Evolutionary conservation across 2,797 vertebrate species (phyloP).

Genomic region (Betta splendens): DNA sequence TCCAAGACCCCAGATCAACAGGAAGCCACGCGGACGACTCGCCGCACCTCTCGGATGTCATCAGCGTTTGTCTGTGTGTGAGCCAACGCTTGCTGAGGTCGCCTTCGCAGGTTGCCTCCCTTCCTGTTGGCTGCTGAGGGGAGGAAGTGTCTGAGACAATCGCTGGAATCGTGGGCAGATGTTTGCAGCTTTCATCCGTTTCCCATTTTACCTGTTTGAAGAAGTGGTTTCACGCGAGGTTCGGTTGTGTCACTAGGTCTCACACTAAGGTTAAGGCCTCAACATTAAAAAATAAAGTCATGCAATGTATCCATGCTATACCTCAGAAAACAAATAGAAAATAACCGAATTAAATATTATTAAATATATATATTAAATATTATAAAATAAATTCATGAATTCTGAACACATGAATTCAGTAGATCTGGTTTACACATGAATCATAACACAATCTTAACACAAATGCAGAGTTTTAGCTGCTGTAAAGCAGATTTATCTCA

Average conservation of each 20-base stretch:
- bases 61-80: slow-evolving; percentile 26
- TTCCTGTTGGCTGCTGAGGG: slow-evolving; percentile 58
- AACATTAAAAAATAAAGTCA: too few relatives aligned
- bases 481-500: too few relatives aligned
- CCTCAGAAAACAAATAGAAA: too few relatives aligned
- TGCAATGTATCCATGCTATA: too few relatives aligned
- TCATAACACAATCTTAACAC: too few relatives aligned
- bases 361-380: too few relatives aligned
- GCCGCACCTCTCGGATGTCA: slow-evolving; percentile 48
- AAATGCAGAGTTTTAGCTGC: too few relatives aligned
- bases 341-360: too few relatives aligned
- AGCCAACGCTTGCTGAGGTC: slow-evolving; percentile 45
- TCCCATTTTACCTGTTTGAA: background rate
- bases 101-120: slow-evolving; percentile 57
- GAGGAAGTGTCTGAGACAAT: slow-evolving; percentile 33
- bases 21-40: slow-evolving; percentile 50
- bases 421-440: too few relatives aligned
- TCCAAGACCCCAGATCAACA: slow-evolving; percentile 49
- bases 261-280: background rate
- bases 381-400: too few relatives aligned
- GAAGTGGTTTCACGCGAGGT: background rate
- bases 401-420: too few relatives aligned
- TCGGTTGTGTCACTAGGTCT: background rate
- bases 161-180: slow-evolving; percentile 40
- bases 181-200: background rate